Conservation (phyloP, 2,113 vertebrate species). For the Brachirus orientalis region DNA sequence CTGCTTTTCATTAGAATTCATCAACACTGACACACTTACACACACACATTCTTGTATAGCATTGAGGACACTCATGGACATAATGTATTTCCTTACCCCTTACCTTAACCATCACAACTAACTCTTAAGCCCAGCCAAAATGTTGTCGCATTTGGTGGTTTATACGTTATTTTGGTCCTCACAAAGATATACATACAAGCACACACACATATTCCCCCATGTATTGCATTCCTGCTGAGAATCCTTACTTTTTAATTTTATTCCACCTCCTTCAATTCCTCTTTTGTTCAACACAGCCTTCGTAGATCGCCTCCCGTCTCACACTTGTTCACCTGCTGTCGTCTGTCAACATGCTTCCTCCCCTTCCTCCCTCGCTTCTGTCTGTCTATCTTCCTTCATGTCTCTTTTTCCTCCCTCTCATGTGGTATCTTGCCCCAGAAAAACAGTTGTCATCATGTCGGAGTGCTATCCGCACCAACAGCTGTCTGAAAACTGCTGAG, state of each 20-base stretch:
- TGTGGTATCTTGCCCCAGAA: slow-evolving; percentile 60
- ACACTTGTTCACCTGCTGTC: slow-evolving; percentile 6
- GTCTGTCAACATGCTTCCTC: slow-evolving; percentile 13
- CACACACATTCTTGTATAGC: neutral
- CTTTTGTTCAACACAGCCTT: slow-evolving; percentile 14
- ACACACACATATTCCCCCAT: slow-evolving; percentile 4
- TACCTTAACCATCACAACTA: no score
- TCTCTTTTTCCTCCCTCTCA: slow-evolving; percentile 31
- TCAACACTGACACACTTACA: slow-evolving; percentile 5
- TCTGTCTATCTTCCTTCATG: no score
- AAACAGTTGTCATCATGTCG: slow-evolving; percentile 32
- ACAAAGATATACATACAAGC: neutral
- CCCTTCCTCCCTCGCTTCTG: neutral
- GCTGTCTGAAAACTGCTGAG: slow-evolving; percentile 57
- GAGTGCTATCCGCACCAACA: slow-evolving; percentile 58
- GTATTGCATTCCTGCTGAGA: slow-evolving; percentile 35
- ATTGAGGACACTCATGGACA: no score
- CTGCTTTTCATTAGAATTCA: slow-evolving; percentile 71
- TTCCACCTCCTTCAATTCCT: slow-evolving; percentile 28
- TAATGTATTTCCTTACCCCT: no score
- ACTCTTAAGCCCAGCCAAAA: no score
- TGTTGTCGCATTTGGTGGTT: no score
- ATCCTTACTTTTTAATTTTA: slow-evolving; percentile 54
- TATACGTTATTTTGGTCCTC: no score
- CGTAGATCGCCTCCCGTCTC: slow-evolving; percentile 4